Evolutionary conservation across 2,888 invertebrate genomes (phyloP), one percentile per base, ranked within the genome.

Genomic region (Tiliacea citrago): DNA sequence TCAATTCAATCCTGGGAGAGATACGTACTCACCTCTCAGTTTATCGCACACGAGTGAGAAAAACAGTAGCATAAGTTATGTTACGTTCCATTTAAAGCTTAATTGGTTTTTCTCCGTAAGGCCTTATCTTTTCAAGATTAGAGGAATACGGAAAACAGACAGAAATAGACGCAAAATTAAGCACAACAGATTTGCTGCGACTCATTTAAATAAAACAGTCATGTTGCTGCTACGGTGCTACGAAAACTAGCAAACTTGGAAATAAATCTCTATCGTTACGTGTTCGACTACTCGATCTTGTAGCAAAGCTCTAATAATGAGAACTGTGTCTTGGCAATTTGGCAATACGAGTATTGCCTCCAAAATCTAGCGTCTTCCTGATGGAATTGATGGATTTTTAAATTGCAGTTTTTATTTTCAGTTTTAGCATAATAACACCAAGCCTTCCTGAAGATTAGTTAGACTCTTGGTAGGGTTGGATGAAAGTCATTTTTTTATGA

Each of bases 221-320:
- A 45, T 42, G 29, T 49, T 12, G 6, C 9, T 12, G 35, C 39
- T 0, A 13, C 8, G 2, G 5, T n/a, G 66, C 62, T 80, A 78
- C 67, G 81, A n/a, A n/a, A n/a, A n/a, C 16, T 39, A 61, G 58
- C 58, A 24, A 60, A 13, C 16, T 49, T 47, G 16, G 2, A 55
- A 66, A 82, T 35, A 63, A 73, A 53, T 58, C 55, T 10, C n/a
- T 16, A 53, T 53, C 18, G 16, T 18, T 47, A 57, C 45, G 67
- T 58, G 70, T 57, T 77, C 62, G 42, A 63, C 66, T 60, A 63
- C 35, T 58, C 47, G 58, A 45, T 60, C 39, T 57, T n/a, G 82
- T 51, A 35, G 45, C 49, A 76, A 65, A 76, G 76, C 63, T 58
- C 49, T 58, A 13, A n/a, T 68, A 75, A 81, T 63, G 39, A 66